A percentile compares a stretch with the other conserved stretches of the same genome.
phyloP scores from a whole-genome alignment of 2,888 invertebrate species.

The Nemotelus pantherinus region DNA sequence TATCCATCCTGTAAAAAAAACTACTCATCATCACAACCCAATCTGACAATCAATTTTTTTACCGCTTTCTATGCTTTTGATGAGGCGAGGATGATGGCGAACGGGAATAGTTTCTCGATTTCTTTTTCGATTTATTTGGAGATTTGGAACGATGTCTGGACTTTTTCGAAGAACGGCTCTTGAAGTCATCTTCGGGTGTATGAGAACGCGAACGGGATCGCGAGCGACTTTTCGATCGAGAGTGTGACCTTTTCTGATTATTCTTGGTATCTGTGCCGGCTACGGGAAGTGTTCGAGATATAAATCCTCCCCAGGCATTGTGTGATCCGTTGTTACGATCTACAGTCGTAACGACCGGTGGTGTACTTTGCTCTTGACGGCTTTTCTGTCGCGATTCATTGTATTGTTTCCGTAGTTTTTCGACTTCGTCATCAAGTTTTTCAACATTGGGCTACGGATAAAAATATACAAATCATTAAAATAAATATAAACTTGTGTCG shows the following conservation, averaged over 20 bases:
- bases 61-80: slow-evolving; percentile 63
- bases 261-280: slow-evolving; percentile 58
- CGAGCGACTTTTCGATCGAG: slow-evolving; percentile 57
- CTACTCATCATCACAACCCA: neutral
- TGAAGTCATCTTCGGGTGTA: slow-evolving; percentile 53
- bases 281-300: slow-evolving; percentile 66
- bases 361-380: slow-evolving; percentile 60
- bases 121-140: slow-evolving; percentile 59
- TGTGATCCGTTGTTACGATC: slow-evolving; percentile 71
- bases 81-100: slow-evolving; percentile 62
- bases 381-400: slow-evolving; percentile 65
- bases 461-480: slow-evolving; percentile 36
- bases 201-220: slow-evolving; percentile 60
- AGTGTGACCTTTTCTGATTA: slow-evolving; percentile 59
- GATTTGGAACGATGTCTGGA: slow-evolving; percentile 54
- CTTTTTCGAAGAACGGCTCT: slow-evolving; percentile 53
- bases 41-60: slow-evolving; percentile 49
- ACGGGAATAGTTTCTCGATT: slow-evolving; percentile 61
- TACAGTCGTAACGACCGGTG: slow-evolving; percentile 64
- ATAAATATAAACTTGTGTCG: neutral
- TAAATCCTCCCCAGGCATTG: slow-evolving; percentile 75
- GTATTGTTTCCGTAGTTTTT: slow-evolving; percentile 76
- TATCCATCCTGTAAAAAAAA: slow-evolving; percentile 35
- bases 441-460: slow-evolving; percentile 72
- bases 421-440: slow-evolving; percentile 77